These are phyloP conservation scores for Cathartes aura DNA, from an alignment of 2,113 vertebrate species.

Conservation along the genomic window DNA sequence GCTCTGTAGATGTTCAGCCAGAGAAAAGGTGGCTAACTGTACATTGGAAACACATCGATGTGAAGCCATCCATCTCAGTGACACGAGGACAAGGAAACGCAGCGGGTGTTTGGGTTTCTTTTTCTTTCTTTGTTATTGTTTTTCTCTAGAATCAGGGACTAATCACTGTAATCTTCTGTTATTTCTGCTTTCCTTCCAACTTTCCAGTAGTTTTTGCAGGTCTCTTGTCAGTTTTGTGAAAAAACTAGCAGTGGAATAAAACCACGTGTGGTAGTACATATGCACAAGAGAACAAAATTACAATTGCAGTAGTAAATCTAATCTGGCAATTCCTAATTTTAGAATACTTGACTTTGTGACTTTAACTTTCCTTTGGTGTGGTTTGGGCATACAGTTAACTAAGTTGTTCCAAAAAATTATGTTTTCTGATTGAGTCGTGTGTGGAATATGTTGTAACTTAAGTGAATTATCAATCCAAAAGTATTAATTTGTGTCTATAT, in stretches of 20 bases:
- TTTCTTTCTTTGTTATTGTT: background rate
- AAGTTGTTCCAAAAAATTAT: background rate
- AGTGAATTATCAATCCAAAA: background rate
- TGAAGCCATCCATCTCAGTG: slow-evolving; percentile 3
- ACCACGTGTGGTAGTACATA: background rate
- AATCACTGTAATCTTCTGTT: background rate
- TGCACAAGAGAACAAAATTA: background rate
- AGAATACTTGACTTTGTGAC: background rate
- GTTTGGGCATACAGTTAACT: background rate
- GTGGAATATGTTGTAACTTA: background rate
- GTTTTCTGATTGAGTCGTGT: background rate
- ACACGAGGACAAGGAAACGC: background rate
- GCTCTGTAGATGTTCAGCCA: background rate
- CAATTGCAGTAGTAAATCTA: background rate
- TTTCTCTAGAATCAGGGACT: background rate
- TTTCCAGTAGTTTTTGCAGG: background rate
- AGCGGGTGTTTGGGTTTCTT: background rate
- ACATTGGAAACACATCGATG: rapidly evolving
- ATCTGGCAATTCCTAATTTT: background rate
- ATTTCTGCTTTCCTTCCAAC: slow-evolving; percentile 17
- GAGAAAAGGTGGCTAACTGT: background rate
- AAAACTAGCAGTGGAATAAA: background rate
- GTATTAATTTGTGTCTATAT: background rate
- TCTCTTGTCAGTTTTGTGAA: background rate
- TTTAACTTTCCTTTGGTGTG: background rate